Base-by-base conservation (phyloP, 2,888 invertebrate species). In the Siphlonurus alternatus region DNA sequence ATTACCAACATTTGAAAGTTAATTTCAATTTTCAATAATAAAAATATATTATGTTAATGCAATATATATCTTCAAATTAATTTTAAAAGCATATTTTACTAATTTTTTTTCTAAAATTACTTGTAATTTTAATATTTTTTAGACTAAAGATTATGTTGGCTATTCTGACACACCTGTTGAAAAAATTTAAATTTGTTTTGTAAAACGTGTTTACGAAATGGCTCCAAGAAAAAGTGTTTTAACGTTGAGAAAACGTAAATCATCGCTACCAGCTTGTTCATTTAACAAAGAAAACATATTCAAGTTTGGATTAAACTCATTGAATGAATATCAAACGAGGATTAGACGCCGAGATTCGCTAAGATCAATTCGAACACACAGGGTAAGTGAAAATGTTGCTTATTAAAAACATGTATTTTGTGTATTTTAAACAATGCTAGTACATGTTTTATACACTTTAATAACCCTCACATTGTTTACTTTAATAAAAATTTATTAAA, bases 151-250 rank as follows among this genome's bases (percentile, higher is more conserved):
- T 38, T 38, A 15, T 38, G 38, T 38, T 38, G 38, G 38, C 38
- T 10, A 15, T 15, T 10, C 5, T 38, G 38, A 38, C 7, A 5
- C 5, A 38, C 38, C 38, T 38, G 38, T 38, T 38, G 38, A 38
- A 38, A 38, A 38, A 38, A n/a, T n/a, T n/a, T n/a, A n/a, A n/a
- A n/a, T n/a, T n/a, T n/a, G n/a, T n/a, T n/a, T n/a, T 38, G 15
- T 38, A 10, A 38, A 10, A 10, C 15, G 5, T 38, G 38, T 38
- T 38, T 10, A 38, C 38, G 38, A 38, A 38, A 38, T 38, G 38
- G 56, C 22, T 56, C 22, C 56, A 56, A 56, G n/a, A 56, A 56
- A 22, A 56, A 56, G n/a, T 56, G 56, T 56, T 56, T 56, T 56
- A 56, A 22, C 56, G 5, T 56, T 56, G n/a, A 56, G 56, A 38